These are phyloP conservation scores for Zaprionus africanus DNA, from an alignment of 1,140 invertebrate genomes.

Conservation along the genomic window DNA sequence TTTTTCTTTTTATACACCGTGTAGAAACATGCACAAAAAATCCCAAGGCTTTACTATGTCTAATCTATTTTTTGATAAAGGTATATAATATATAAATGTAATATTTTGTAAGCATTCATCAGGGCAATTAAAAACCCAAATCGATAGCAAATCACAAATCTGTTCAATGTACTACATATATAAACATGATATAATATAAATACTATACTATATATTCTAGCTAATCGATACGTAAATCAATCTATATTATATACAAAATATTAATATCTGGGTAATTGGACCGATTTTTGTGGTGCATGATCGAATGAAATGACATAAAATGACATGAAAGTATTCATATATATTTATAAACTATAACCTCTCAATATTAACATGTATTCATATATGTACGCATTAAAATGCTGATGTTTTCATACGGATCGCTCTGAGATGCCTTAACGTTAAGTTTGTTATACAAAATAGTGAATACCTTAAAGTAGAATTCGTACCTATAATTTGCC, in stretches of 20 bases:
- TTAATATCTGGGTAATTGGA: conserved; percentile 36
- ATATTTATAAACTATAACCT: conserved; percentile 52
- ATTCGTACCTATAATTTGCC: conserved; percentile 48
- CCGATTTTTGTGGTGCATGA: conserved; percentile 38
- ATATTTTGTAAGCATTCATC: conserved; percentile 51
- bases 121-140: conserved; percentile 29
- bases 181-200: conserved; percentile 21
- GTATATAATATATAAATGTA: conserved; percentile 24
- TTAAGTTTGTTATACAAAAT: conserved; percentile 31
- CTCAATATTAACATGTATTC: conserved; percentile 42
- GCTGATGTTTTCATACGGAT: conserved; percentile 55
- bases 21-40: conserved; percentile 75
- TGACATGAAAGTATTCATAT: conserved; percentile 54
- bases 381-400: conserved; percentile 34
- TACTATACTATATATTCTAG: conserved; percentile 37
- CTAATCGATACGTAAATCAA: conserved; percentile 51
- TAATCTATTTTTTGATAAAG: conserved; percentile 42
- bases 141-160: conserved; percentile 43
- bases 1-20: conserved; percentile 56
- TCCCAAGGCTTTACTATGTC: conserved; percentile 59
- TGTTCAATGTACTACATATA: conserved; percentile 27
- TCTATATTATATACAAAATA: conserved; percentile 47
- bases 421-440: conserved; percentile 40
- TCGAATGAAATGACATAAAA: conserved; percentile 45
- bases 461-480: conserved; percentile 21